Base-by-base conservation (phyloP, 2,888 invertebrate genomes). In the Fragum whitleyi region DNA sequence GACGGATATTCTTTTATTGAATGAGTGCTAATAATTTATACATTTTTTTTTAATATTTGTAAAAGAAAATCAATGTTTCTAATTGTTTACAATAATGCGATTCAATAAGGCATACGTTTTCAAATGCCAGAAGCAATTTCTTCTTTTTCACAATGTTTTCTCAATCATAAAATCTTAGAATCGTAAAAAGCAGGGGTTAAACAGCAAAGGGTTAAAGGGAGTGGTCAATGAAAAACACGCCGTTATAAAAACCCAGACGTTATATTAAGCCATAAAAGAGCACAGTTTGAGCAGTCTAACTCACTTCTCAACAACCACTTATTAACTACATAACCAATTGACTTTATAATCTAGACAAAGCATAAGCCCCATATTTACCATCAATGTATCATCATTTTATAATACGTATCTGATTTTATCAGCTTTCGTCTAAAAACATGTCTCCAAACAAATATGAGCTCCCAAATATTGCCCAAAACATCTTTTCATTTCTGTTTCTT, bases 351-450 rank as follows among this genome's bases (percentile, higher is more conserved):
- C 7, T 32, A 65, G 23, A 65, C 65, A 65, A 65, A 42, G 65
- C 26, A 42, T 65, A 36, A 23, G 32, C 42, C 36, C 28, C 26
- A 11, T 23, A 14, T 65, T 42, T 42, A 5, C 28, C 42, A 42
- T 65, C 65, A 65, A 26, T 65, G 42, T 42, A 65, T 65, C 65
- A 65, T 65, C 65, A 42, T 42, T n/a, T 65, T 21, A 21, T 42
- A 65, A 65, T 65, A 65, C 65, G n/a, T 65, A 65, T 65, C 39
- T 65, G 36, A 65, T 42, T 65, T 65, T 65, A 65, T 65, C 65
- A 42, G 65, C 65, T 65, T 65, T 65, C n/a, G 21, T 36, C 29
- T 61, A 21, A 65, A 21, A 65, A 42, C 65, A 65, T 65, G 65
- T 65, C 65, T 65, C 3, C 32, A 36, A 65, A 42, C 36, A 39